Evolutionary conservation across 2,797 vertebrate genomes (phyloP).

Genomic region (Naso thynnoides): DNA sequence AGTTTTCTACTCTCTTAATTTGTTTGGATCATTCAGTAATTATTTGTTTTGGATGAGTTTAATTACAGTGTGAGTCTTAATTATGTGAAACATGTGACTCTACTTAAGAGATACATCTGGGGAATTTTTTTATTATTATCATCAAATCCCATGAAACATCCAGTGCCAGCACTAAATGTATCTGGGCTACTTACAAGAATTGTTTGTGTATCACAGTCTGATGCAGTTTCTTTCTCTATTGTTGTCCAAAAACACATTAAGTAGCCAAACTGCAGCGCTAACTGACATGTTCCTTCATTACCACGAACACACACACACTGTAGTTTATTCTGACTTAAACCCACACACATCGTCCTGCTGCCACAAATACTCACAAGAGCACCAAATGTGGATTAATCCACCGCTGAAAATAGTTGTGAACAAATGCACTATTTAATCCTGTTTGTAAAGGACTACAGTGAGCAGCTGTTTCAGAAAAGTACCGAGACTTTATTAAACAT

Average conservation of each 20-base stretch:
- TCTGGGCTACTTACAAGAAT: neutral
- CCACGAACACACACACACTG: neutral
- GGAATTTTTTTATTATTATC: neutral
- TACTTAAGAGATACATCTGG: neutral
- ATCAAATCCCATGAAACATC: neutral
- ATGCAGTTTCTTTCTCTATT: neutral
- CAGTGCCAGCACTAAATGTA: neutral
- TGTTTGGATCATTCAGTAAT: constrained; percentile 3
- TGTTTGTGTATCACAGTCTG: neutral
- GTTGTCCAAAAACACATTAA: no score
- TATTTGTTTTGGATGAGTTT: constrained; percentile 9
- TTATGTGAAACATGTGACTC: neutral
- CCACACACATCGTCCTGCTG: neutral
- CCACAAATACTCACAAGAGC: neutral
- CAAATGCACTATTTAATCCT: neutral
- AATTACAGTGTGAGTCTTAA: neutral
- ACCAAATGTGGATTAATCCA: neutral
- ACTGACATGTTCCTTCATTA: neutral
- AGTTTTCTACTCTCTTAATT: constrained; percentile 10
- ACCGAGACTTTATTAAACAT: neutral
- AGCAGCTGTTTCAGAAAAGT: neutral
- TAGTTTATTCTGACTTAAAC: neutral
- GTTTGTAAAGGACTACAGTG: no score
- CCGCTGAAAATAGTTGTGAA: neutral
- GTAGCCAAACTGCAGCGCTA: neutral